A percentile compares a stretch with the other conserved stretches of the same genome.
Conservation (phyloP, 2,888 invertebrate species). For the Habrosyne pyritoides region DNA sequence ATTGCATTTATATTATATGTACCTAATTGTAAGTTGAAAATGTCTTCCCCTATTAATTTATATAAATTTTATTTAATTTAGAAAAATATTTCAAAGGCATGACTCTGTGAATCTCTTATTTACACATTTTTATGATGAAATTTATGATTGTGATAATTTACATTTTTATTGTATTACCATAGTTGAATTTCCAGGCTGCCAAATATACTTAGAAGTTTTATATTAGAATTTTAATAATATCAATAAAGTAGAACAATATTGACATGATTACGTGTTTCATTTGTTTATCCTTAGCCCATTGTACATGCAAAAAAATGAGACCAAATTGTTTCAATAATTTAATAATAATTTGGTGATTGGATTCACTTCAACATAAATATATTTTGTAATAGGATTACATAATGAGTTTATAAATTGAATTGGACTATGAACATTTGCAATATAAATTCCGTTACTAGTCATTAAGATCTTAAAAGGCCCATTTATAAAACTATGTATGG, state of each 20-base stretch:
- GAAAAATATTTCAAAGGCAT: constrained; percentile 28
- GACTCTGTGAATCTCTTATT: constrained; percentile 19
- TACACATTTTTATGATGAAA: constrained; percentile 12
- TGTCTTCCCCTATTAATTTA: constrained; percentile 29
- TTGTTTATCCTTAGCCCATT: not conserved
- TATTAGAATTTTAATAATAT: not conserved
- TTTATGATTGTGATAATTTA: constrained; percentile 6
- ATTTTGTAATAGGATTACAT: no score
- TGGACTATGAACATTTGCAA: no score
- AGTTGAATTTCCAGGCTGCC: constrained; percentile 11
- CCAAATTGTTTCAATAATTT: no score
- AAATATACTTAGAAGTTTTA: constrained; percentile 9
- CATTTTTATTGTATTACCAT: constrained; percentile 4
- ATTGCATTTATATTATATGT: constrained; percentile 9
- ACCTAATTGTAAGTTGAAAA: constrained; percentile 4
- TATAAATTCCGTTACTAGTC: no score
- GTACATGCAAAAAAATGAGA: not conserved
- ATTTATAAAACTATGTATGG: no score
- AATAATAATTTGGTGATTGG: no score
- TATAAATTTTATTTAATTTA: constrained; percentile 14
- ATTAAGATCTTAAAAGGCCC: no score
- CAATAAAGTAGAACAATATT: no score
- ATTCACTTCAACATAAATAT: no score
- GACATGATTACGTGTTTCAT: not conserved
- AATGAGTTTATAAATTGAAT: no score